These are phyloP conservation scores for Antrozous pallidus DNA, from an alignment of 2,797 vertebrate genomes.

Conservation along the genomic window DNA sequence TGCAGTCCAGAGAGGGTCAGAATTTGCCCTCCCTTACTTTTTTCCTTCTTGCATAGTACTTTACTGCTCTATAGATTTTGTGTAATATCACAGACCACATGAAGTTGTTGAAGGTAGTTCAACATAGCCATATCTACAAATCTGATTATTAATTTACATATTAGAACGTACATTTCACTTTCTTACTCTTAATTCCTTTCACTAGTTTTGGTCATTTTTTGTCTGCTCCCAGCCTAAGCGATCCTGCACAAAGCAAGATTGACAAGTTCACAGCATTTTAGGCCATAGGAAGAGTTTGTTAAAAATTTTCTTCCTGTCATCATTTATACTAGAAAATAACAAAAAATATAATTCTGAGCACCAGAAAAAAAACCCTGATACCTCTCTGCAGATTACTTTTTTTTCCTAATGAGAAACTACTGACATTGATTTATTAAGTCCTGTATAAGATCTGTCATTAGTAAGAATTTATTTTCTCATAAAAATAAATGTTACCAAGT, in stretches of 20 bases:
- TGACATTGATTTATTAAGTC: slow-evolving; percentile 31
- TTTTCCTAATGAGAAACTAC: neutral
- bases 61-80: neutral
- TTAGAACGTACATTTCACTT: slow-evolving; percentile 13
- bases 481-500: neutral
- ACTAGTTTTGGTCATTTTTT: neutral
- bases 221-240: neutral
- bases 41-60: neutral
- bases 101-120: neutral
- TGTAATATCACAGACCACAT: neutral
- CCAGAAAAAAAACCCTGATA: slow-evolving; percentile 1
- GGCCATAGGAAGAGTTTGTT: neutral
- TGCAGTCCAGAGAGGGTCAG: neutral
- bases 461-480: slow-evolving; percentile 22
- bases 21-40: neutral
- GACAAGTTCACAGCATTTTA: neutral
- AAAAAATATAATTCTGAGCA: neutral
- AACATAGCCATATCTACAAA: neutral
- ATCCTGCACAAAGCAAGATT: neutral
- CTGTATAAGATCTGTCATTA: neutral
- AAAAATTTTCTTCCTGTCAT: neutral
- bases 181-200: neutral
- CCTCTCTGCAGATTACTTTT: neutral
- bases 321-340: neutral
- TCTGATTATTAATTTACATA: neutral